phyloP scores from a whole-genome alignment of 2,113 vertebrate species.

The Phalacrocorax aristotelis region DNA sequence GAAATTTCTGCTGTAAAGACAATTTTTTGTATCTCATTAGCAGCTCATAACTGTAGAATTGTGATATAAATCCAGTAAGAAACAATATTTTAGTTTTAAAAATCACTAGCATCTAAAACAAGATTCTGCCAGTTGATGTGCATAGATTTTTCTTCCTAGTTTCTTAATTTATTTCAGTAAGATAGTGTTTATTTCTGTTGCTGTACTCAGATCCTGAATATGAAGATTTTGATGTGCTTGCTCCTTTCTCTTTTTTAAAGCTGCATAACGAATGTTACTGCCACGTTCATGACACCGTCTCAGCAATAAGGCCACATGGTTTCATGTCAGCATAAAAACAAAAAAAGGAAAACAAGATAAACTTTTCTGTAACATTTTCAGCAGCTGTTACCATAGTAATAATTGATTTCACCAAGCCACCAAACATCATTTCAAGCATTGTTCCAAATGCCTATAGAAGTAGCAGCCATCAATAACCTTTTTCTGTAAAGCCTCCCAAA shows the following conservation, averaged over 20 bases:
- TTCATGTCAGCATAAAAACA: not conserved
- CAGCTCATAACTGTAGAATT: not conserved
- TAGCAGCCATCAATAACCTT: conserved; percentile 11
- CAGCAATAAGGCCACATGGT: not conserved
- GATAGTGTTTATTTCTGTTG: not conserved
- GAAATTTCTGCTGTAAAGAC: not conserved
- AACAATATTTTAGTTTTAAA: not conserved
- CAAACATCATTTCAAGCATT: conserved; percentile 49
- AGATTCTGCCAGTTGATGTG: not conserved
- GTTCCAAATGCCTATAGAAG: conserved; percentile 3
- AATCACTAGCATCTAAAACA: not conserved
- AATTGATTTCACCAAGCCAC: not conserved
- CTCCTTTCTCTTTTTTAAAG: not conserved
- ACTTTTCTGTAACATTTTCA: conserved; percentile 12
- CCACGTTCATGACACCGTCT: not conserved
- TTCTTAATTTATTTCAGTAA: not conserved
- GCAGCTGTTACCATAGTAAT: conserved; percentile 62
- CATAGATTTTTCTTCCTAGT: not conserved
- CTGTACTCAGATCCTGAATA: not conserved
- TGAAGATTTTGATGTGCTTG: not conserved
- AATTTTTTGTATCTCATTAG: not conserved
- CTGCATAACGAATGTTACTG: not conserved
- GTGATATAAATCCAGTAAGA: not conserved
- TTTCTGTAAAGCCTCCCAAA: not conserved
- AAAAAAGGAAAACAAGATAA: not conserved